phyloP scores from a whole-genome alignment of 2,113 vertebrate genomes.

The Festucalex cinctus region DNA sequence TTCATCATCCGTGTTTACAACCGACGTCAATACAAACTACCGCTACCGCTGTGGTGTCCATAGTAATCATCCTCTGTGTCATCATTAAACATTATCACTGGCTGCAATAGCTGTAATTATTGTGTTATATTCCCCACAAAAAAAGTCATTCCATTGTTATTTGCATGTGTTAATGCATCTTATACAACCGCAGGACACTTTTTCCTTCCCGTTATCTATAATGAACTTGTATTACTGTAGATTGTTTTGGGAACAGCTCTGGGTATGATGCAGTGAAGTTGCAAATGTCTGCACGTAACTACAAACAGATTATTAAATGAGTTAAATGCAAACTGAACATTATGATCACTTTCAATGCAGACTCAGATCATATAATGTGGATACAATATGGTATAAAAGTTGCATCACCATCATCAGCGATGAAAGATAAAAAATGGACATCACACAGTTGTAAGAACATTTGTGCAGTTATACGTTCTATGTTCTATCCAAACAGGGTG shows the following conservation, averaged over 20 bases:
- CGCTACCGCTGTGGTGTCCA: background rate
- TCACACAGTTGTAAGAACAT: too few species aligned
- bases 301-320: background rate
- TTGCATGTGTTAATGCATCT: background rate
- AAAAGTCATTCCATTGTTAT: background rate
- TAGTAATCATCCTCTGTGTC: slow-evolving; percentile 6
- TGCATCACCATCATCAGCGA: too few species aligned
- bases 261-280: background rate
- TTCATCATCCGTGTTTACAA: slow-evolving; percentile 3
- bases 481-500: too few species aligned
- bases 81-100: slow-evolving; percentile 4
- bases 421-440: too few species aligned
- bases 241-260: background rate
- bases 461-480: too few species aligned
- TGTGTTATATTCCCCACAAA: background rate
- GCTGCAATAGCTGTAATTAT: slow-evolving; percentile 3
- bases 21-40: background rate
- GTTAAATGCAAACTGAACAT: background rate
- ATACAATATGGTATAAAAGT: too few species aligned
- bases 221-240: background rate
- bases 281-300: background rate
- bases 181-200: background rate
- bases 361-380: too few species aligned
- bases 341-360: too few species aligned
- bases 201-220: background rate